Percentiles rank a stretch among this genome's conserved stretches.
These are phyloP conservation scores for Trachelipus rathkii DNA, from an alignment of 1,140 invertebrate species.

Conservation along the genomic window DNA sequence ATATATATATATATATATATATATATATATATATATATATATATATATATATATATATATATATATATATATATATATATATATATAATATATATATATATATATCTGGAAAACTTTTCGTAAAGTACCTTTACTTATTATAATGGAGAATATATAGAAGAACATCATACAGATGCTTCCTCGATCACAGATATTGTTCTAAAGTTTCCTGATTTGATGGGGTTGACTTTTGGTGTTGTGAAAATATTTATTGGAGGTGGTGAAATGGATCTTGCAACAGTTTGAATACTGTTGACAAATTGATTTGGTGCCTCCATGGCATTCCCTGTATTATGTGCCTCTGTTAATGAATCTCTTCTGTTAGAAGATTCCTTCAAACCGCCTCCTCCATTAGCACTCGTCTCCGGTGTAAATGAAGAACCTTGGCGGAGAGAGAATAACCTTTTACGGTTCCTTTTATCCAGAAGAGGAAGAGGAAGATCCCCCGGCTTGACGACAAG, in stretches of 20 bases:
- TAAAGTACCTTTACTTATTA: too few relatives aligned
- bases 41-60: too few relatives aligned
- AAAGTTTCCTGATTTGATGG: neutral
- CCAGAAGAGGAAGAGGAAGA: neutral
- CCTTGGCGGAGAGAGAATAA: neutral
- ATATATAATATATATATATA: too few relatives aligned
- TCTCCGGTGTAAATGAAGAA: neutral
- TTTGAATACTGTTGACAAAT: too few relatives aligned
- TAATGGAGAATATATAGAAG: neutral
- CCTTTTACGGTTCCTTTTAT: neutral
- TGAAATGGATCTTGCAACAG: too few relatives aligned
- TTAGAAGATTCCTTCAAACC: neutral
- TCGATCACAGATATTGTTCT: neutral
- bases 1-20: too few relatives aligned
- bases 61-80: too few relatives aligned
- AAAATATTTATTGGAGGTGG: too few relatives aligned
- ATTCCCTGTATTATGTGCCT: neutral
- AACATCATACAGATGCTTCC: neutral
- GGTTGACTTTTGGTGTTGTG: too few relatives aligned
- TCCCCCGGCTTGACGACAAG: conserved; percentile 48
- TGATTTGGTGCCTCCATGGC: too few relatives aligned
- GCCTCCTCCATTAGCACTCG: neutral
- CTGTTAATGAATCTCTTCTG: neutral
- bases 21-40: too few relatives aligned
- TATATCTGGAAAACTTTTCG: too few relatives aligned